A percentile compares a stretch with the other conserved stretches of the same genome.
phyloP scores from a whole-genome alignment of 2,113 vertebrate species.

The Callopanchax toddi region DNA sequence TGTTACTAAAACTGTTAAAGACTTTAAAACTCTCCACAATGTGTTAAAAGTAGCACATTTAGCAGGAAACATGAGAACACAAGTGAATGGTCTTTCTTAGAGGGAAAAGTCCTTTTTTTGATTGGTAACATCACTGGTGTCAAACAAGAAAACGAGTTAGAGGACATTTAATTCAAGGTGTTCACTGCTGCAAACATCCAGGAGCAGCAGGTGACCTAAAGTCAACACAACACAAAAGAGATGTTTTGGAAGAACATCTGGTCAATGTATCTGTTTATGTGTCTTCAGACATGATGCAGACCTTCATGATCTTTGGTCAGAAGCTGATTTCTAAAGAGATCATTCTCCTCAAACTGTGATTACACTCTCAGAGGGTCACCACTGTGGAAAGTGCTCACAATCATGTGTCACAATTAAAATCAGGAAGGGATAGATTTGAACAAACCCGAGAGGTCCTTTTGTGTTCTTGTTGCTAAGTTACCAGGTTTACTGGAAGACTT shows the following conservation, averaged over 20 bases:
- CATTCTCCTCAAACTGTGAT: constrained; percentile 45
- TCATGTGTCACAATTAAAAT: constrained; percentile 42
- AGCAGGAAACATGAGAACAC: no score
- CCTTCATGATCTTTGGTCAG: constrained; percentile 11
- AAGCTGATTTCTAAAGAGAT: constrained; percentile 18
- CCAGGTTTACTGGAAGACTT: constrained; percentile 9
- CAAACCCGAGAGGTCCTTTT: constrained; percentile 32
- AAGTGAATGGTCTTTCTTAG: no score
- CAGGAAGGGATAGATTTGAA: constrained; percentile 39
- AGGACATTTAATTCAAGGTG: no score
- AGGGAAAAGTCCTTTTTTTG: no score
- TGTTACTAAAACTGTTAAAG: no score
- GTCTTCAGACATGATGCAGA: background rate
- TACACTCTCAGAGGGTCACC: constrained; percentile 51
- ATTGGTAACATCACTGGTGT: no score
- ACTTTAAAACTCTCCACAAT: no score
- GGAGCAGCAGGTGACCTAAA: no score
- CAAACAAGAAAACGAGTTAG: no score
- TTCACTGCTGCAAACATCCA: no score
- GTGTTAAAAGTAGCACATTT: no score
- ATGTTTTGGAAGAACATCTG: background rate
- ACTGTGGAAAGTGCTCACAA: constrained; percentile 37
- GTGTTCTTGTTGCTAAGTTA: constrained; percentile 48
- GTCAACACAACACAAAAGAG: background rate
- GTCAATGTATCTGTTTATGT: no score